phyloP scores from a whole-genome alignment of 2,797 vertebrate species.

The Sebastes dallii region DNA sequence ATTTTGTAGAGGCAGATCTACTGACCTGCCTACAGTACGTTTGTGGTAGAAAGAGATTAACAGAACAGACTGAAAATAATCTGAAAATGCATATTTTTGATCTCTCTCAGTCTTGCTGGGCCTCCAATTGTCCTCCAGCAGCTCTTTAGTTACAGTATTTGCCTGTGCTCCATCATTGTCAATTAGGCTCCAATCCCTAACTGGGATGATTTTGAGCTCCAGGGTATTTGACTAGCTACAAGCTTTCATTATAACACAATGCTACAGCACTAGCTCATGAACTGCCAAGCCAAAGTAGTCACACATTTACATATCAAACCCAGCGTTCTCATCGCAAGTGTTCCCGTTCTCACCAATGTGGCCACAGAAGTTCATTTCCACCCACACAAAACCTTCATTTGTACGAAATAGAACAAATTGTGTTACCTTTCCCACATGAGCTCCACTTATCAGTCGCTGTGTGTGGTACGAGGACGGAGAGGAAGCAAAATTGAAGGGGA shows the following conservation, averaged over 20 bases:
- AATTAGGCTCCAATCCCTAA: conserved; percentile 42
- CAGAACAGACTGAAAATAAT: conserved; percentile 2
- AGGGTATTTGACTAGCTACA: conserved; percentile 51
- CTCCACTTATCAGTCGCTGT: conserved; percentile 11
- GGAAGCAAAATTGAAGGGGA: conserved; percentile 10
- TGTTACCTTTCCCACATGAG: conserved; percentile 24
- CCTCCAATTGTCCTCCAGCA: conserved; percentile 2
- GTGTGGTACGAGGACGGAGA: conserved; percentile 12
- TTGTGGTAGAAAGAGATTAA: background rate
- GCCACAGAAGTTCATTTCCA: conserved; percentile 30
- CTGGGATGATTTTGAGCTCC: conserved; percentile 43
- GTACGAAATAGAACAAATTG: conserved; percentile 12
- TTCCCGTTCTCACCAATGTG: background rate
- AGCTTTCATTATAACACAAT: conserved; percentile 43
- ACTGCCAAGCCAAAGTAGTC: conserved; percentile 27
- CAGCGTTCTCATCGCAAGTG: conserved; percentile 10
- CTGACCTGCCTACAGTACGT: background rate
- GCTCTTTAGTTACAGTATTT: conserved; percentile 29
- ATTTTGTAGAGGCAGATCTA: background rate
- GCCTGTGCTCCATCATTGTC: conserved; percentile 51
- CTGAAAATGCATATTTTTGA: background rate
- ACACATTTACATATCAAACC: conserved; percentile 43
- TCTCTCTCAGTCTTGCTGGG: background rate
- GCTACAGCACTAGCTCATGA: conserved; percentile 22
- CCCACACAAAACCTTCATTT: conserved; percentile 23